A percentile compares a stretch with the other conserved stretches of the same genome.
These are phyloP conservation scores for Sminthurides aquaticus DNA, from an alignment of 2,888 invertebrate genomes.

Conservation along the genomic window DNA sequence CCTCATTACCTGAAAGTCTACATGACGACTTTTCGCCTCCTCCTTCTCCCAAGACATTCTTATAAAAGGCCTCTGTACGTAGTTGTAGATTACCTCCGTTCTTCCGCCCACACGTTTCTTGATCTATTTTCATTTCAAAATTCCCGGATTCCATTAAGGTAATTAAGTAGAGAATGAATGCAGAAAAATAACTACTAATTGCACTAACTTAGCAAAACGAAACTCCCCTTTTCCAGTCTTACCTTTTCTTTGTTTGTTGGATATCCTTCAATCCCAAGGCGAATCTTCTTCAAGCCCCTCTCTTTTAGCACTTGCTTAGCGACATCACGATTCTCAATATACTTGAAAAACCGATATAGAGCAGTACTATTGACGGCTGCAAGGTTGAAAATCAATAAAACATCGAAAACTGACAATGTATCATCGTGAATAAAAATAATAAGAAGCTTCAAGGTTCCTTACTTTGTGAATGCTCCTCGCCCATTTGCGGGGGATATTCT, in stretches of 20 bases:
- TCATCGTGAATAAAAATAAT: neutral
- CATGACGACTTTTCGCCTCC: slow-evolving; percentile 96
- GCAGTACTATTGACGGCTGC: slow-evolving; percentile 88
- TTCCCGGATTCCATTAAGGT: too few species aligned
- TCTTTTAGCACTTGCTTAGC: slow-evolving; percentile 99
- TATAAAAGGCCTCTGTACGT: slow-evolving; percentile 97
- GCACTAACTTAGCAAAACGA: too few species aligned
- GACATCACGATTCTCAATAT: slow-evolving; percentile 98
- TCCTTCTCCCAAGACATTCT: slow-evolving; percentile 99
- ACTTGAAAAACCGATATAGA: slow-evolving; percentile 96
- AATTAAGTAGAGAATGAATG: too few species aligned
- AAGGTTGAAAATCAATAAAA: too few species aligned
- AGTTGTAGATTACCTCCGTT: slow-evolving; percentile 97
- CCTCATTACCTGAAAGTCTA: slow-evolving; percentile 66
- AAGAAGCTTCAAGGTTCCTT: slow-evolving; percentile 44
- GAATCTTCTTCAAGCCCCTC: slow-evolving; percentile 94
- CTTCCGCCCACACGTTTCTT: slow-evolving; percentile 89
- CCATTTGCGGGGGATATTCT: slow-evolving; percentile 98
- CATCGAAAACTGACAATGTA: neutral
- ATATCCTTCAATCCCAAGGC: slow-evolving; percentile 97
- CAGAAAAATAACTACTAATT: too few species aligned
- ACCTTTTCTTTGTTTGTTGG: slow-evolving; percentile 99
- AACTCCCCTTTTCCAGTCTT: too few species aligned
- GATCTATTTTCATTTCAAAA: slow-evolving; percentile 30
- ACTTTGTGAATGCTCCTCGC: slow-evolving; percentile 96